Conservation (phyloP, 30 jellyfish, hydroid and myxozoan species). For the Cassiopea andromeda region DNA sequence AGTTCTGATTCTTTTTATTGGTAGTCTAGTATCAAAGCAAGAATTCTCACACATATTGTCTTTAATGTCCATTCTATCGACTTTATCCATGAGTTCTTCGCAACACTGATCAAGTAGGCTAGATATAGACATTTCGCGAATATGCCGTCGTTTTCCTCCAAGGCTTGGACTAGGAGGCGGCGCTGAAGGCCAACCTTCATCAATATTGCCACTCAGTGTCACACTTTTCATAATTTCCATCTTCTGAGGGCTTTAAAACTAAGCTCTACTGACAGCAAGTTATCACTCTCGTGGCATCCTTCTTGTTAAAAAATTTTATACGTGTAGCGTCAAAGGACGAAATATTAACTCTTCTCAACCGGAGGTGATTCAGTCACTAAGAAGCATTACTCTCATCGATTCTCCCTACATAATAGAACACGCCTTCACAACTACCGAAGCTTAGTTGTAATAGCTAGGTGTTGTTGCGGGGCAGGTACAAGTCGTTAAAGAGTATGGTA, state of each 20-base stretch:
- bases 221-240: constrained; percentile 33
- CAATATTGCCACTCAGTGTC: constrained; percentile 26
- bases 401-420: neutral
- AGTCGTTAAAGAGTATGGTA: constrained; percentile 12
- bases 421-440: neutral
- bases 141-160: constrained; percentile 72
- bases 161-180: constrained; percentile 91
- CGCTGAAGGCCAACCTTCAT: constrained; percentile 77
- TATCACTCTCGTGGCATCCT: neutral
- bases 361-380: constrained; percentile 25
- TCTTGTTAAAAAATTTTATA: neutral
- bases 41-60: constrained; percentile 16
- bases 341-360: constrained; percentile 53
- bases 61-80: constrained; percentile 64
- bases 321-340: constrained; percentile 11
- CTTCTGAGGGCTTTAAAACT: neutral
- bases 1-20: constrained; percentile 57
- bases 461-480: neutral
- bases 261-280: neutral
- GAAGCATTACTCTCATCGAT: constrained; percentile 4
- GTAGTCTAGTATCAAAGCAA: constrained; percentile 23
- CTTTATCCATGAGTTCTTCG: constrained; percentile 68
- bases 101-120: constrained; percentile 73
- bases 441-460: neutral
- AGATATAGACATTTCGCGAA: constrained; percentile 44